Percentiles rank a stretch among this genome's conserved stretches.
These are phyloP conservation scores for Ridgeia piscesae DNA, from an alignment of 1,140 invertebrate species.

Conservation along the genomic window DNA sequence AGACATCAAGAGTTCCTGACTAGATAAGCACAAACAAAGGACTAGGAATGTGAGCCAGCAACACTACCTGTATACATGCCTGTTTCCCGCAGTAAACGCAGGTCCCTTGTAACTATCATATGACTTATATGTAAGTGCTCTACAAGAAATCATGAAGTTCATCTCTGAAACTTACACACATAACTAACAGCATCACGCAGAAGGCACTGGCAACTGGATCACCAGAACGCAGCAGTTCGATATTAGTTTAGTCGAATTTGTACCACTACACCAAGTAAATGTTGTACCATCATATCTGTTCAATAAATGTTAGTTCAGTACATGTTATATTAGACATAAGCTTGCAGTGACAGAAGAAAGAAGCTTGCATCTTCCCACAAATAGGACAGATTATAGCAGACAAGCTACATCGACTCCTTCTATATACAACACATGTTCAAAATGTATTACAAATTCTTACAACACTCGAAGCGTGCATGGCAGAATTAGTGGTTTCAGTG, in stretches of 20 bases:
- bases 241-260: background rate
- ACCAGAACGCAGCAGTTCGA: background rate
- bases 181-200: background rate
- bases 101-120: constrained; percentile 5
- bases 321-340: too few species aligned
- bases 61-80: background rate
- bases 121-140: constrained; percentile 1
- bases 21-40: background rate
- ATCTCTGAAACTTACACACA: background rate
- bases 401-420: background rate
- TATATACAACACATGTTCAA: background rate
- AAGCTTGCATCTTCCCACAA: background rate
- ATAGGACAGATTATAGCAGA: background rate
- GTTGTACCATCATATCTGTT: background rate
- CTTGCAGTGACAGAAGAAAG: background rate
- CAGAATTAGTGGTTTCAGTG: background rate
- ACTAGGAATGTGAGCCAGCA: background rate
- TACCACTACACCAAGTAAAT: background rate
- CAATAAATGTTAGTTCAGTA: too few species aligned
- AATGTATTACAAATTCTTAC: background rate
- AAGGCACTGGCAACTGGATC: background rate
- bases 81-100: background rate
- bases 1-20: background rate
- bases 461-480: background rate
- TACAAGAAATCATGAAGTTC: background rate